Evolutionary conservation across 2,797 vertebrate genomes (phyloP).

Genomic region (Anguilla anguilla): DNA sequence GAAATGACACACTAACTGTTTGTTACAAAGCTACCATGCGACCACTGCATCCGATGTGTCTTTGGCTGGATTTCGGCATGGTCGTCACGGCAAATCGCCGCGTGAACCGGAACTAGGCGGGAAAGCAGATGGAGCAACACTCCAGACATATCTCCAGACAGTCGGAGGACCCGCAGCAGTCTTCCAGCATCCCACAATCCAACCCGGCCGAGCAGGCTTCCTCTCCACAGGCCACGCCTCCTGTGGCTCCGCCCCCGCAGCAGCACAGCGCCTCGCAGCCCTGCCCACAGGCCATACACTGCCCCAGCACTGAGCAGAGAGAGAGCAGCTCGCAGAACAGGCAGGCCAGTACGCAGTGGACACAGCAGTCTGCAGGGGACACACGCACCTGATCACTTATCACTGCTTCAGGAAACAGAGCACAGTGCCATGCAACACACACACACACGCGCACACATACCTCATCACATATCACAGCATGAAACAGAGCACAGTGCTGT

Average conservation of each 20-base stretch:
- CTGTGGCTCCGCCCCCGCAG: constrained; percentile 60
- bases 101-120: constrained; percentile 56
- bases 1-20: neutral
- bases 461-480: neutral
- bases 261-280: constrained; percentile 66
- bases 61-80: neutral
- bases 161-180: constrained; percentile 76
- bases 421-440: neutral
- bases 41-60: neutral
- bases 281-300: constrained; percentile 68
- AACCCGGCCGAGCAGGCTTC: constrained; percentile 65
- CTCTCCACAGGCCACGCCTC: constrained; percentile 56
- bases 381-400: constrained; percentile 14
- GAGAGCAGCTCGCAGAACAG: constrained; percentile 79
- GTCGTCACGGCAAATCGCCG: neutral
- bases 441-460: no score
- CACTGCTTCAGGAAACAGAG: neutral
- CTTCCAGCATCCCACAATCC: constrained; percentile 75
- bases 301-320: constrained; percentile 69
- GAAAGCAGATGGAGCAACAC: constrained; percentile 82
- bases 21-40: neutral
- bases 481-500: neutral
- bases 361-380: constrained; percentile 70
- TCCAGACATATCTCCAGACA: constrained; percentile 81
- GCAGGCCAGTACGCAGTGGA: constrained; percentile 77